Conservation (phyloP, 2,113 vertebrate species). For the Rhinoderma darwinii region DNA sequence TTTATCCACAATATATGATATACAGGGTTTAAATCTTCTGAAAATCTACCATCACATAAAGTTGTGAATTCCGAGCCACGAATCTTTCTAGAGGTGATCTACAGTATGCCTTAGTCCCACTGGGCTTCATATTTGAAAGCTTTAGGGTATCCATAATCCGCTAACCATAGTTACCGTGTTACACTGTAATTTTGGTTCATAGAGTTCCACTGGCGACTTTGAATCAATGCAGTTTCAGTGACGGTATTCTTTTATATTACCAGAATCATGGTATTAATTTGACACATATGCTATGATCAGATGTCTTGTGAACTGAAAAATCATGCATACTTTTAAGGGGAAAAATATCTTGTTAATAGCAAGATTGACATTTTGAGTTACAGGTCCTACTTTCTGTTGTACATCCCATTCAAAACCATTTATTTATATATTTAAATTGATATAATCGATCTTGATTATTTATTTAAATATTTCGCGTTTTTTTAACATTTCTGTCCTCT, state of each 20-base stretch:
- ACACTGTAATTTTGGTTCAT: neutral
- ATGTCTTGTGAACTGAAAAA: neutral
- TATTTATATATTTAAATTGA: neutral
- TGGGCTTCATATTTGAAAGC: too few relatives aligned
- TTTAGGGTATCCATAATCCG: too few relatives aligned
- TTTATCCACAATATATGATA: too few relatives aligned
- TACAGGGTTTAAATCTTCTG: too few relatives aligned
- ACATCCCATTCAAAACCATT: neutral
- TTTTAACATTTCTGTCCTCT: neutral
- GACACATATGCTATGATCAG: neutral
- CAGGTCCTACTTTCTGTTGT: neutral
- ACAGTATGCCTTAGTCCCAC: too few relatives aligned
- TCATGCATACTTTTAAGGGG: neutral
- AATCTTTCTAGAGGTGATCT: too few relatives aligned
- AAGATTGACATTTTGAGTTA: neutral
- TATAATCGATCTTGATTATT: neutral
- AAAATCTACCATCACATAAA: too few relatives aligned
- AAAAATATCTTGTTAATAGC: neutral
- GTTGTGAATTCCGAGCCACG: too few relatives aligned
- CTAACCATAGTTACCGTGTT: too few relatives aligned
- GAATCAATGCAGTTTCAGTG: neutral
- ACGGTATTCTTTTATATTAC: neutral
- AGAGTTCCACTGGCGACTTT: neutral
- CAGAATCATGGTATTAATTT: neutral
- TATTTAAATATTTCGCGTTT: neutral